Evolutionary conservation across 2,888 invertebrate species (phyloP).

Genomic region (Lottia gigantea): DNA sequence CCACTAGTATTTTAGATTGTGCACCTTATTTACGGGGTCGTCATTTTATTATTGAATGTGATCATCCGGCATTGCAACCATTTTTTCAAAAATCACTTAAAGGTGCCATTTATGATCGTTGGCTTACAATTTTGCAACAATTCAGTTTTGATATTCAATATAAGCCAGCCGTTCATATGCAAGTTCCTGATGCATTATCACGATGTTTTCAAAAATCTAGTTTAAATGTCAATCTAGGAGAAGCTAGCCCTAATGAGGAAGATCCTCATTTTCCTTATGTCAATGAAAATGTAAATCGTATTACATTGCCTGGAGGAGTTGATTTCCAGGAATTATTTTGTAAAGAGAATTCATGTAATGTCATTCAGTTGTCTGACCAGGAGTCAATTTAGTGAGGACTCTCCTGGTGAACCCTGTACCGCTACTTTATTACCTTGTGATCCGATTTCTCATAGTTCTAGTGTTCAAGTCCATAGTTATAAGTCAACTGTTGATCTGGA

Average conservation of each 20-base stretch:
- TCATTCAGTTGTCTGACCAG: neutral
- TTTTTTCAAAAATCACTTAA: constrained; percentile 21
- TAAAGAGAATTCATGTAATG: neutral
- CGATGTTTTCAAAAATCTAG: neutral
- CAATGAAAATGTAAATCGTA: too few relatives aligned
- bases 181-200: constrained; percentile 3
- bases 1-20: constrained; percentile 20
- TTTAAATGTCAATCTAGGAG: too few relatives aligned
- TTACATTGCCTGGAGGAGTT: constrained; percentile 10
- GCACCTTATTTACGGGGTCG: constrained; percentile 20
- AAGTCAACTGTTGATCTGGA: neutral
- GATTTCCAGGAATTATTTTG: neutral
- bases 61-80: constrained; percentile 19
- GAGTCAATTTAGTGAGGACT: neutral
- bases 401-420: neutral
- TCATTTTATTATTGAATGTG: constrained; percentile 20
- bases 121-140: constrained; percentile 2
- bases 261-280: constrained; percentile 21
- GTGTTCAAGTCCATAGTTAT: neutral
- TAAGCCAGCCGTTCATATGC: constrained; percentile 4
- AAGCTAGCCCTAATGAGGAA: constrained; percentile 19
- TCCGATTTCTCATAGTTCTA: neutral
- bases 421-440: neutral
- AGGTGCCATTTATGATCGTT: constrained; percentile 21
- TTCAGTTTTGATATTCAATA: constrained; percentile 6